Evolutionary conservation across 1,140 invertebrate genomes (phyloP).

Genomic region (Dreissena rostriformis): DNA sequence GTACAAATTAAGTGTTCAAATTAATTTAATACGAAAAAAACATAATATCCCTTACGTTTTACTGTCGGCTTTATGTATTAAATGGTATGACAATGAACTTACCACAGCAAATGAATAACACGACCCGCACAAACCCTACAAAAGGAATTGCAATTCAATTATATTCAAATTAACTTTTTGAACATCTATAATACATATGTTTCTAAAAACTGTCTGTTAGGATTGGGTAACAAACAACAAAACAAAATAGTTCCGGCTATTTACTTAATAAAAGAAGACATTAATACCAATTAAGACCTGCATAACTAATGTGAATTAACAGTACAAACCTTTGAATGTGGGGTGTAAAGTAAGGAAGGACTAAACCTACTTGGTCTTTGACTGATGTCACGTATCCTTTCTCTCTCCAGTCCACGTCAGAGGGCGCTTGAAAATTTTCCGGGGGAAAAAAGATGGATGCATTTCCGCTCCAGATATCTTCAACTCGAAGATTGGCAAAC

Average conservation of each 20-base stretch:
- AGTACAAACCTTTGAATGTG: background rate
- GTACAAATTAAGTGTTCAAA: too few species aligned
- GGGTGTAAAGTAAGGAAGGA: background rate
- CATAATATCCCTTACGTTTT: background rate
- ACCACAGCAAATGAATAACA: background rate
- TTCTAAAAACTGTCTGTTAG: too few species aligned
- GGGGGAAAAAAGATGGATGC: background rate
- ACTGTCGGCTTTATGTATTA: background rate
- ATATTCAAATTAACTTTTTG: too few species aligned
- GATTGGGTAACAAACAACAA: background rate
- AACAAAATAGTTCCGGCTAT: background rate
- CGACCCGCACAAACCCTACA: background rate
- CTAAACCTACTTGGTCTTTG: slow-evolving; percentile 1
- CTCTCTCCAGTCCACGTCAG: background rate
- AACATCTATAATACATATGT: too few species aligned
- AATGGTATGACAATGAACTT: background rate
- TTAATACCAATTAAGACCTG: background rate
- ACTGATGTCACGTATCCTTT: slow-evolving; percentile 10
- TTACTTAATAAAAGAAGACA: background rate
- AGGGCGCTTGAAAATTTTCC: background rate
- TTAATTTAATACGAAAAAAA: too few species aligned
- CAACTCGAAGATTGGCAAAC: background rate
- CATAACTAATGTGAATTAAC: background rate
- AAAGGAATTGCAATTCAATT: background rate
- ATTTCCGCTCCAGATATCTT: background rate